These are phyloP conservation scores for Semnornis frantzii DNA, from an alignment of 2,113 vertebrate species.

Conservation along the genomic window DNA sequence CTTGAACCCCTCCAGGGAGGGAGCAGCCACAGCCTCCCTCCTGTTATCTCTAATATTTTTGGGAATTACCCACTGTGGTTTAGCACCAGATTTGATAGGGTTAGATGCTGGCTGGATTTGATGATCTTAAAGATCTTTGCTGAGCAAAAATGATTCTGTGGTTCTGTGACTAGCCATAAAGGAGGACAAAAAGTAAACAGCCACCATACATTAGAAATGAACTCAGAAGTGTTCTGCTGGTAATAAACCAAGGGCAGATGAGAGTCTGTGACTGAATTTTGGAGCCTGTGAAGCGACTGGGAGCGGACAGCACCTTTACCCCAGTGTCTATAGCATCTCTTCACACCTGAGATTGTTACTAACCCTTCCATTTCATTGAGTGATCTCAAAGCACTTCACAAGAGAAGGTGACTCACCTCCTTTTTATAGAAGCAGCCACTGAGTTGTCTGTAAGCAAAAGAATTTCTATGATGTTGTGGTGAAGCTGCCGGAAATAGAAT, in stretches of 20 bases:
- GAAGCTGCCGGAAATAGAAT: neutral
- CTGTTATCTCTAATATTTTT: too few relatives aligned
- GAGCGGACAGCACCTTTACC: neutral
- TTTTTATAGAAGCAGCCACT: neutral
- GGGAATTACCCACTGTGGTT: too few relatives aligned
- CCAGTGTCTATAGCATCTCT: neutral
- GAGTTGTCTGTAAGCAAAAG: neutral
- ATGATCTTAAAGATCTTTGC: too few relatives aligned
- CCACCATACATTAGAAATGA: fast-evolving
- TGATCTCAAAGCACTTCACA: neutral
- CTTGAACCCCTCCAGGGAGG: too few relatives aligned
- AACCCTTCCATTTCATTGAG: neutral
- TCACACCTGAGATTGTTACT: neutral
- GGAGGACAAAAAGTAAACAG: neutral
- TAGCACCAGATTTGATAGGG: too few relatives aligned
- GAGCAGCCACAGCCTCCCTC: too few relatives aligned
- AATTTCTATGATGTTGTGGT: neutral
- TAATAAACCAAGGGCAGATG: neutral
- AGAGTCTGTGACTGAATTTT: neutral
- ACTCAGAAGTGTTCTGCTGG: neutral
- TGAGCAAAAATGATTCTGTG: too few relatives aligned
- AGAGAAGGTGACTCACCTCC: neutral
- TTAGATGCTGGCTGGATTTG: too few relatives aligned
- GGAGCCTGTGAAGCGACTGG: neutral
- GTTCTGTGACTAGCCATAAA: neutral